Conservation (phyloP, 53 echinoderm and acorn worm species). For the Mesocentrotus franciscanus region DNA sequence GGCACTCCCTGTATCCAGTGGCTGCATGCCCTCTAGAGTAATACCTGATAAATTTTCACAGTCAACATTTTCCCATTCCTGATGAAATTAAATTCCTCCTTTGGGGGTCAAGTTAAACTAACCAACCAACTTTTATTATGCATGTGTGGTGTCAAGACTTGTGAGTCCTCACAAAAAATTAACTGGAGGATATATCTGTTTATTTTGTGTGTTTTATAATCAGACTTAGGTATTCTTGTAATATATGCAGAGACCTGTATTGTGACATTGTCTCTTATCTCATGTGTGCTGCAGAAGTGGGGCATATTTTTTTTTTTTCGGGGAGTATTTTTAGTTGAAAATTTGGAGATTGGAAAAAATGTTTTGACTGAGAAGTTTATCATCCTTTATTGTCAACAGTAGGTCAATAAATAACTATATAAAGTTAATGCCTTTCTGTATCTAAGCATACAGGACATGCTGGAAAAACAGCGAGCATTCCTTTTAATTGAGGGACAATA, state of each 20-base stretch:
- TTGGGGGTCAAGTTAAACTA: slow-evolving; percentile 8
- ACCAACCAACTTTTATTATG: not conserved
- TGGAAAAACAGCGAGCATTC: too few species aligned
- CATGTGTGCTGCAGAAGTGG: too few species aligned
- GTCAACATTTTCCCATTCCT: slow-evolving; percentile 32
- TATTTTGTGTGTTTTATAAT: not conserved
- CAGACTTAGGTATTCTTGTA: not conserved
- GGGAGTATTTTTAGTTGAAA: too few species aligned
- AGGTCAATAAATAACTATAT: too few species aligned
- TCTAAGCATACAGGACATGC: too few species aligned
- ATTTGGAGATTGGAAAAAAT: too few species aligned
- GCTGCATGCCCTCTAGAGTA: not conserved
- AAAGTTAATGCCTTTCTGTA: too few species aligned
- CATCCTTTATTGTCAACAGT: too few species aligned
- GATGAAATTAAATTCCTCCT: slow-evolving; percentile 31
- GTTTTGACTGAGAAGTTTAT: too few species aligned
- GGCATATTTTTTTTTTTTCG: too few species aligned
- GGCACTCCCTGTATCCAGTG: not conserved
- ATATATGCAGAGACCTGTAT: not conserved
- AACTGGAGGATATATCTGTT: not conserved
- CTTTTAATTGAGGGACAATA: too few species aligned
- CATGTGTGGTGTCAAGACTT: not conserved
- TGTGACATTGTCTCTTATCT: too few species aligned
- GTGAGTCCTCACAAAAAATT: not conserved
- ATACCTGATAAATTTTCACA: slow-evolving; percentile 30